phyloP scores from a whole-genome alignment of 1,140 invertebrate genomes.

The Eulimnadia texana region DNA sequence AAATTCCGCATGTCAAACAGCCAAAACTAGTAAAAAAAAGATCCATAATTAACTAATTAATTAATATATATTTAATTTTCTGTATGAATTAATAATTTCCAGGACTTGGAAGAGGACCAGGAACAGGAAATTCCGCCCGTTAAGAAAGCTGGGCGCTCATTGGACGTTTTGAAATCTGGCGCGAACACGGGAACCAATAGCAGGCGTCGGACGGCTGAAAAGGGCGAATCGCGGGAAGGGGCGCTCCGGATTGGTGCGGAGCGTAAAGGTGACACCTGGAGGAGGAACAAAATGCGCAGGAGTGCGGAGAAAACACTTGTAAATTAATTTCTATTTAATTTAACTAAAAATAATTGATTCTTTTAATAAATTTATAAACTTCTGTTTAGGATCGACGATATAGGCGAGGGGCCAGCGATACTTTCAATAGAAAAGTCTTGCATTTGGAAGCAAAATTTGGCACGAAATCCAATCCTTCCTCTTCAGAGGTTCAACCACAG shows the following conservation, averaged over 20 bases:
- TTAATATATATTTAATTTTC: too few relatives aligned
- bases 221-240: conserved; percentile 2
- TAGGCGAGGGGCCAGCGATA: conserved; percentile 33
- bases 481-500: conserved; percentile 61
- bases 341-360: background rate
- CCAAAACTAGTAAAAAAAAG: conserved; percentile 39
- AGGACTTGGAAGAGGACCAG: background rate
- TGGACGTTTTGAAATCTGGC: background rate
- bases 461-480: conserved; percentile 58
- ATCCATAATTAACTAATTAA: background rate
- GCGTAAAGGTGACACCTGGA: background rate
- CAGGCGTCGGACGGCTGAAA: background rate
- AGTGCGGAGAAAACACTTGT: conserved; percentile 11
- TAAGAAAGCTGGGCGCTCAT: background rate
- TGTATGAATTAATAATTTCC: too few relatives aligned
- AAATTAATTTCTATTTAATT: background rate
- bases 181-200: background rate
- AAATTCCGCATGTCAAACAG: conserved; percentile 65
- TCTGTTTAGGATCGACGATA: conserved; percentile 46
- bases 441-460: conserved; percentile 31
- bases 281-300: background rate
- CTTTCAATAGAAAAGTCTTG: conserved; percentile 37
- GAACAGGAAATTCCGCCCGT: background rate
- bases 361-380: background rate
- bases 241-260: conserved; percentile 1